phyloP scores from a whole-genome alignment of 2,888 invertebrate genomes.

The Brachyptera risi region DNA sequence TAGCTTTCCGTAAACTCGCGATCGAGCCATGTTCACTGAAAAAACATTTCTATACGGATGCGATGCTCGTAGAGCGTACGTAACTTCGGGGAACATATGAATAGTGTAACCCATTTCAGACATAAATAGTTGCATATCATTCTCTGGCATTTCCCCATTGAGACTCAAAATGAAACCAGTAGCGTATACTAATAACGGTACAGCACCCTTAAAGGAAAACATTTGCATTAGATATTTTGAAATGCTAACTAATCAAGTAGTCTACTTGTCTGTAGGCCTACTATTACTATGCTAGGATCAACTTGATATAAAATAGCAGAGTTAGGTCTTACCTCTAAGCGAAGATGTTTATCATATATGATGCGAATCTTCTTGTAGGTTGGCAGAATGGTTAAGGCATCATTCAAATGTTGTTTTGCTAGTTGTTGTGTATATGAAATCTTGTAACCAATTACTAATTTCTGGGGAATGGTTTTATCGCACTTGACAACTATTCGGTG shows the following conservation, averaged over 20 bases:
- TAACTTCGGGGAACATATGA: slow-evolving; percentile 1
- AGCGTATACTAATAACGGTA: not conserved
- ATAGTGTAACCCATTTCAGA: not conserved
- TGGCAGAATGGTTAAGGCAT: not conserved
- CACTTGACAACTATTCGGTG: not conserved
- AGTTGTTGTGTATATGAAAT: not conserved
- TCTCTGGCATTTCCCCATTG: not conserved
- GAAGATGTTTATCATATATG: not conserved
- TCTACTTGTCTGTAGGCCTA: no score
- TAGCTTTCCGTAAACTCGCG: not conserved
- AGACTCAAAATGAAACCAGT: slow-evolving; percentile 1
- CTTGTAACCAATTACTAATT: not conserved
- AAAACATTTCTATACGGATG: not conserved
- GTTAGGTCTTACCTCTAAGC: not conserved
- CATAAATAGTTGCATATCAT: not conserved
- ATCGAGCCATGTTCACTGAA: not conserved
- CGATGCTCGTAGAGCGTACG: not conserved
- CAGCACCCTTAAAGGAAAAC: not conserved
- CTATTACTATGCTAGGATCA: no score
- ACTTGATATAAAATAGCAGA: not conserved
- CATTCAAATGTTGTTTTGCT: not conserved
- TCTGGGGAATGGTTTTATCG: not conserved
- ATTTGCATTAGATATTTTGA: not conserved
- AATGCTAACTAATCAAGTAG: no score
- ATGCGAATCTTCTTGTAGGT: slow-evolving; percentile 1